Evolutionary conservation across 2,888 invertebrate genomes (phyloP), one percentile per base, ranked within the genome.

Genomic region (Nineta flava): DNA sequence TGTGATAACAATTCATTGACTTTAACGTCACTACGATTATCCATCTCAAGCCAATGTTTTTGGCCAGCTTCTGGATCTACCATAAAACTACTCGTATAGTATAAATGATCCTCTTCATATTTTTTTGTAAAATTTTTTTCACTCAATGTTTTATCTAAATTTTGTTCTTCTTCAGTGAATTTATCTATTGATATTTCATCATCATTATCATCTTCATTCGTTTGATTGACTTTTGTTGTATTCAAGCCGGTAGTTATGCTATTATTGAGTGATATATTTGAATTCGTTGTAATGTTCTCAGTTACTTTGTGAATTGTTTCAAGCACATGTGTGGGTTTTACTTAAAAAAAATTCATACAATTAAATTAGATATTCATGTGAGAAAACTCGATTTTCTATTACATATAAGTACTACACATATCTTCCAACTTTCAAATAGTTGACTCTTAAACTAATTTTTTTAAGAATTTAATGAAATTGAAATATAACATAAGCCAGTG

Each of bases 31-130:
- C 71, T 67, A 54, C 72, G 67, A 53, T 71, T 64, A 31, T 73
- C 73, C 61, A 87, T 73, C 58, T 85, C 77, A 1, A 80, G 72
- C 88, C 91, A 92, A 61, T 79, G 79, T 42, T 72, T 67, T 38
- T 74, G 70, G 47, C 81, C 82, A 53, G 74, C 68, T 0, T 66
- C 65, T 50, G 70, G 65, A 63, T 80, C 77, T 2, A 76, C 73
- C 53, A 76, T 74, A 56, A 82, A 76, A 0, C 80, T 71, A 59
- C 87, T 87, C 63, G 85, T 87, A 70, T 91, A 91, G 68, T 87
- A 91, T 48, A 73, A 69, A 64, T 87, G 86, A 44, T 44, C 19
- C 15, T 44, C 19, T 7, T 44, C 44, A 52, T 75, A 68, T 60
- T 87, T 87, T 26, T 32, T 42, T 31, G 51, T 62, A 35, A 74